Conservation (phyloP, 2,113 vertebrate genomes). For the Oxyura jamaicensis region DNA sequence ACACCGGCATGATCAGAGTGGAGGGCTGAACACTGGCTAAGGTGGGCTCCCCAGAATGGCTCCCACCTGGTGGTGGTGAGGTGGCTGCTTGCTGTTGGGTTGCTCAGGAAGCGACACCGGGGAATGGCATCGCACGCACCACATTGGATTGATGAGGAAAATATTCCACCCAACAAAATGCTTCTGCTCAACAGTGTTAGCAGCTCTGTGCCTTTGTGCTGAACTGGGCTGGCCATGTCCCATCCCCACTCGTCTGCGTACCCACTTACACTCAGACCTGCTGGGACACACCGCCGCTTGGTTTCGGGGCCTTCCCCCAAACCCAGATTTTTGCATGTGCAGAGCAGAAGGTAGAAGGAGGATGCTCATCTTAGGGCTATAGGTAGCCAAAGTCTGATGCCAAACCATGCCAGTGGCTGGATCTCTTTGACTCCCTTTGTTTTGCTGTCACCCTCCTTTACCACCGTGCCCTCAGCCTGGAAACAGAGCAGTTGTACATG, state of each 20-base stretch:
- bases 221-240: background rate
- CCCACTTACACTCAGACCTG: background rate
- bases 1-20: background rate
- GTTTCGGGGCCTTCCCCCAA: background rate
- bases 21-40: background rate
- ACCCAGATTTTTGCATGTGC: background rate
- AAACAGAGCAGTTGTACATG: background rate
- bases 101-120: background rate
- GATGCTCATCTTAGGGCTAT: background rate
- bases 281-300: background rate
- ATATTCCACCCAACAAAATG: background rate
- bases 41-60: background rate
- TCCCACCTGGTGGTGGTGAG: too few relatives aligned
- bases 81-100: background rate
- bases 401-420: background rate
- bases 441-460: background rate
- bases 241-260: accelerated
- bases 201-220: background rate
- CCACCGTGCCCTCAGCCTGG: too few relatives aligned
- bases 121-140: background rate
- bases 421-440: background rate
- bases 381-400: background rate
- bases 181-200: background rate
- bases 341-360: background rate
- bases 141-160: background rate